phyloP scores from a whole-genome alignment of 1,140 invertebrate species.

The Ceratitis capitata region DNA sequence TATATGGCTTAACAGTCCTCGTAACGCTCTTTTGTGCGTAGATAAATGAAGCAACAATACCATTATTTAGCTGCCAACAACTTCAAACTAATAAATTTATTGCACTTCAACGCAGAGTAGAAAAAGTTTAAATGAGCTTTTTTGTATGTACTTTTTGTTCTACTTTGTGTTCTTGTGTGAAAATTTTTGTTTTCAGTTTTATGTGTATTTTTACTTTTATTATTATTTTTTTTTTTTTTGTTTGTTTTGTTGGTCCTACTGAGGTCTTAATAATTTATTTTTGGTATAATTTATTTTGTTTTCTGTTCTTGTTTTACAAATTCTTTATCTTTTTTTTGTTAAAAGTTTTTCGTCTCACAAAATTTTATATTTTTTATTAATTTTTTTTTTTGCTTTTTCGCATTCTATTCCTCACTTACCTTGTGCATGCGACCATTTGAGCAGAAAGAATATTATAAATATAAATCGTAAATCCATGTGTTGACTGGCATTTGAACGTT shows the following conservation, averaged over 20 bases:
- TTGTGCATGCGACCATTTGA: conserved; percentile 64
- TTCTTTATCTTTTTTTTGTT: background rate
- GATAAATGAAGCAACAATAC: too few species aligned
- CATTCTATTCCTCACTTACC: conserved; percentile 48
- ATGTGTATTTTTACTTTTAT: background rate
- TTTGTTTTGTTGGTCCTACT: background rate
- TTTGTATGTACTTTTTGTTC: too few species aligned
- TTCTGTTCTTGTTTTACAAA: background rate
- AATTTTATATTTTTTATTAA: background rate
- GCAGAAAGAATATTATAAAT: conserved; percentile 61
- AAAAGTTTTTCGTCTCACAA: background rate
- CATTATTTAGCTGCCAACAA: background rate
- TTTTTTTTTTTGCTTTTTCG: background rate
- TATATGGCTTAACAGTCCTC: background rate
- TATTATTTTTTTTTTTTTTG: background rate
- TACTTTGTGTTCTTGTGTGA: background rate
- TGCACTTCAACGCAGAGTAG: background rate
- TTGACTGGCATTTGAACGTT: conserved; percentile 50
- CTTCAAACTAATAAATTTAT: conserved; percentile 8
- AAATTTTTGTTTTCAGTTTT: background rate
- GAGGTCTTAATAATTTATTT: too few species aligned
- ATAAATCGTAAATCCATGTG: conserved; percentile 63
- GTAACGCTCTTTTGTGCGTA: background rate
- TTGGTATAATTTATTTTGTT: background rate
- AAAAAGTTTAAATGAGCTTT: conserved; percentile 32